Evolutionary conservation across 2,888 invertebrate genomes (phyloP).

Genomic region (Limnephilus auricula): DNA sequence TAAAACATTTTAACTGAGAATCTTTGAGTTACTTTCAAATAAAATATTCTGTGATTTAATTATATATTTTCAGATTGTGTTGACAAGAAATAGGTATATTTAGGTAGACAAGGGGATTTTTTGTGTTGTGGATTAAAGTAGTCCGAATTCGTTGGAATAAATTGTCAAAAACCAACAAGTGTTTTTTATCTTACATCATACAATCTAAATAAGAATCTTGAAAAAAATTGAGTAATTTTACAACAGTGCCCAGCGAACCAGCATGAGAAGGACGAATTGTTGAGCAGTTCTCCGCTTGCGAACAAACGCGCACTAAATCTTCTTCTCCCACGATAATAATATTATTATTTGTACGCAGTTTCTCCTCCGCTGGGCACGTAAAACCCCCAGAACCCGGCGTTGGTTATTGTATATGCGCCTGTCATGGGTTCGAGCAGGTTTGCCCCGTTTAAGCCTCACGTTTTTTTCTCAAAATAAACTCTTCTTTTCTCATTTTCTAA

Average conservation of each 20-base stretch:
- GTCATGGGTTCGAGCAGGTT: not conserved
- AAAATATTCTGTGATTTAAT: no score
- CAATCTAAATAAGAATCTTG: not conserved
- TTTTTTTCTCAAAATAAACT: not conserved
- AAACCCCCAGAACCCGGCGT: not conserved
- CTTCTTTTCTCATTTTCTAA: not conserved
- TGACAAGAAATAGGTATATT: no score
- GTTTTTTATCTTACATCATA: not conserved
- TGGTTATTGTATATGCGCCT: not conserved
- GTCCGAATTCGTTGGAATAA: no score
- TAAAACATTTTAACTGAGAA: no score
- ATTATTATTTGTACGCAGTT: slow-evolving; percentile 6
- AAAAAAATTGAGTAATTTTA: not conserved
- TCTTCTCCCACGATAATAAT: slow-evolving; percentile 14
- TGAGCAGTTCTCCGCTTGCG: not conserved
- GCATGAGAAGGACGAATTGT: not conserved
- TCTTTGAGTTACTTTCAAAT: no score
- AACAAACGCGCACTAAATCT: slow-evolving; percentile 10
- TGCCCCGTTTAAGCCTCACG: not conserved
- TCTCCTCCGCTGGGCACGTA: slow-evolving; percentile 2
- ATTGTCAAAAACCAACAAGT: no score
- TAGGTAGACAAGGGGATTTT: no score
- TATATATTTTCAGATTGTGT: no score
- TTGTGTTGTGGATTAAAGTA: no score
- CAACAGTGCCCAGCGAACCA: not conserved